Base-by-base conservation (phyloP, 2,113 vertebrate genomes). In the Deroptyus accipitrinus region DNA sequence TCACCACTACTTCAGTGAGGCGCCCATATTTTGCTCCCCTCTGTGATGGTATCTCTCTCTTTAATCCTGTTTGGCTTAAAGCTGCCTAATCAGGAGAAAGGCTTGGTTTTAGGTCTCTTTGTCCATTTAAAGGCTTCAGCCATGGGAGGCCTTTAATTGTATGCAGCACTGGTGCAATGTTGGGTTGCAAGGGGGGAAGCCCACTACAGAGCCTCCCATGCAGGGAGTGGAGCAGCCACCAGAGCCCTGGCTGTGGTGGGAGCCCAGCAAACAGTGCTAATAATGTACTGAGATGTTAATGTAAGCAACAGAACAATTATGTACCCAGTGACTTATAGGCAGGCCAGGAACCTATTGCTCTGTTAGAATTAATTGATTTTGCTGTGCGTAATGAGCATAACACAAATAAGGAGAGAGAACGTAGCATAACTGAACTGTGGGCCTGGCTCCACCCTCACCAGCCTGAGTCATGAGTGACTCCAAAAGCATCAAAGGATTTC, bases 231-330 rank as follows among this genome's bases (percentile, higher is more conserved):
- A 90, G 93, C 85, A 89, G 91, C 81, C 91, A 35, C 72, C 41
- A 22, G 89, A 81, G 73, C 72, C 74, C 33, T 27, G 73, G 67
- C 84, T 93, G 94, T 22, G 3, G 81, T 14, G 3, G 85, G 83
- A 97, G 72, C 62, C 8, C 51, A 20, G 96, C 93, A 66, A 94
- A 77, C 55, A 10, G 86, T 83, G 96, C 86, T 95, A 92, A 95
- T 90, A 94, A 94, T 42, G 61, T 78, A 94, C 91, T 94, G 86
- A 95, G 96, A 94, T 96, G 96, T 97, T 97, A 95, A 94, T 97
- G 93, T 95, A 92, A 92, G 95, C 97, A 95, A 76, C 94, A 63
- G 95, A 97, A 96, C 97, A 97, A 97, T 98, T 96, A 96, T 93
- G 86, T 83, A 92, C 63, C 85, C 92, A 16, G 85, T 88, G 96